Evolutionary conservation across 2,888 invertebrate genomes (phyloP), one percentile per base, ranked within the genome.

Genomic region (Teleiodes luculella): DNA sequence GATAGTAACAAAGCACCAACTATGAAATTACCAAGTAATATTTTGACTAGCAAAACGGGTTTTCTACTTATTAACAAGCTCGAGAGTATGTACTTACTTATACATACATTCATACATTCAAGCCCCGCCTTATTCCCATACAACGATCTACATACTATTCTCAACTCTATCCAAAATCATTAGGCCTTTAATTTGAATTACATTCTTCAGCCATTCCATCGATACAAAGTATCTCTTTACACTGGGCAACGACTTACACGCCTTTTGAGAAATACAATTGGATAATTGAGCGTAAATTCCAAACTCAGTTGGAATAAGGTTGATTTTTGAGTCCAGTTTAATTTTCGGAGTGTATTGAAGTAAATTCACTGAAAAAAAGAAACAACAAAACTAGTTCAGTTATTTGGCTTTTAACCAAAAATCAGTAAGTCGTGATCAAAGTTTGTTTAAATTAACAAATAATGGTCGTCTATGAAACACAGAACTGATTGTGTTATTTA

Each of bases 71-170:
- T 75, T 79, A 74, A 78, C 79, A 78, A 78, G 74, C 72, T 73
- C 70, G 71, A 70, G n/a, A n/a, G 72, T 70, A 74, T 78, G 39
- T 43, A 28, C 43, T 28, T 74, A 43, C 43, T 24, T 24, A 43
- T 20, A 43, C 33, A n/a, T 33, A 33, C 33, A 70, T 77, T 75
- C 76, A 72, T 83, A 86, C 80, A 79, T 79, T 83, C 83, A 79
- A 66, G 84, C 84, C 83, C 85, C 86, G 86, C 87, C 86, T 86
- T 78, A 83, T 83, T 84, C 84, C 78, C 76, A 75, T 79, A 80
- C 78, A 76, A 72, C 76, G 20, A 41, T 41, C 39, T 77, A 79
- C 72, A 75, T 68, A 71, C 70, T 75, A 78, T 77, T 78, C 79
- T 81, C 13, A 37, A 36, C 72, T 71, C 54, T 62, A 58, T 64